Evolutionary conservation across 2,888 invertebrate genomes (phyloP).

Genomic region (Eupithecia pulchellata): DNA sequence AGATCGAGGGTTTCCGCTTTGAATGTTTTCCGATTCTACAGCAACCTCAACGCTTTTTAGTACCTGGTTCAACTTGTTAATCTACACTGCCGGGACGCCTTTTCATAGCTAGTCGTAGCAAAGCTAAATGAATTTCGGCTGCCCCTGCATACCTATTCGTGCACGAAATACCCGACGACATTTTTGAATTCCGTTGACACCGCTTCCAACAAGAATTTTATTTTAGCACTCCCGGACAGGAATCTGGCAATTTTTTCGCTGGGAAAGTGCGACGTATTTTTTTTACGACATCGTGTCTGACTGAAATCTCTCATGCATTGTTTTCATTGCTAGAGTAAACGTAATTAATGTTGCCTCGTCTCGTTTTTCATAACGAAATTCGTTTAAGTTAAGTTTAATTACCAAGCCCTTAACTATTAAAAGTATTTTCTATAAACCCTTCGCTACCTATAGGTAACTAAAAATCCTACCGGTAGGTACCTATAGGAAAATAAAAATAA

Average conservation of each 20-base stretch:
- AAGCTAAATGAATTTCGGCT: conserved; percentile 34
- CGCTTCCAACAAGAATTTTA: conserved; percentile 36
- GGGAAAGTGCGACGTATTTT: conserved; percentile 20
- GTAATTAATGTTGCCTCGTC: not conserved
- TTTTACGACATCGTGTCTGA: conserved; percentile 7
- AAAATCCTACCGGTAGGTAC: too few relatives aligned
- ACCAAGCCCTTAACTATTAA: too few relatives aligned
- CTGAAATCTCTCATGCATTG: conserved; percentile 15
- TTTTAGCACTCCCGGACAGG: conserved; percentile 30
- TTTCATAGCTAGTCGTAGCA: conserved; percentile 28
- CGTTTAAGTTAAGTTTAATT: not conserved
- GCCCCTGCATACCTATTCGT: conserved; percentile 32
- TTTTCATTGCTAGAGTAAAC: not conserved
- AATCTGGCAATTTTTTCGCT: conserved; percentile 23
- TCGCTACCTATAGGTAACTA: too few relatives aligned
- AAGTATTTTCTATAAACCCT: too few relatives aligned
- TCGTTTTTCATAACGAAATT: not conserved
- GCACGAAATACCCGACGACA: conserved; percentile 23
- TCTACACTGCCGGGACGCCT: not conserved
- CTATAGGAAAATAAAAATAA: too few relatives aligned
- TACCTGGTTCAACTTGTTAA: not conserved
- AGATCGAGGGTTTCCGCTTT: not conserved
- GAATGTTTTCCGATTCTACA: not conserved
- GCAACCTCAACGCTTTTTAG: not conserved
- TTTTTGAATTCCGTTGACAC: conserved; percentile 33